Conservation (phyloP, 1,140 invertebrate genomes). For the Platorchestia sp. region DNA sequence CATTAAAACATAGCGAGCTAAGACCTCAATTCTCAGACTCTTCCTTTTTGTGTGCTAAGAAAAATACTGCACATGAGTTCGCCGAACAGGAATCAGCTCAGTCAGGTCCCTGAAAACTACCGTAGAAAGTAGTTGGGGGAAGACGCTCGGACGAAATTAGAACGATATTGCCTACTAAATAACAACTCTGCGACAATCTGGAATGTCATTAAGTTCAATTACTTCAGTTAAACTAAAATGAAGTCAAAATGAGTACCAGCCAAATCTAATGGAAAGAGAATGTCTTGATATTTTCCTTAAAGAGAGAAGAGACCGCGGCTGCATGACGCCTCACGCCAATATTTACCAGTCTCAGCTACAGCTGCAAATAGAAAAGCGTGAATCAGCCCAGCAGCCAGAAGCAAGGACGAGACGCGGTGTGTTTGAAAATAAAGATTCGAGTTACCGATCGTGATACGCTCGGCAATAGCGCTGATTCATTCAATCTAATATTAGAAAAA, state of each 20-base stretch:
- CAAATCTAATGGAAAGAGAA: neutral
- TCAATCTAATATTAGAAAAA: slow-evolving; percentile 33
- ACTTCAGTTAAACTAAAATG: neutral
- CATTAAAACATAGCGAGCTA: neutral
- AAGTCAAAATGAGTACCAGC: neutral
- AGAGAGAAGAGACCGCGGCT: neutral
- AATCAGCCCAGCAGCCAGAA: neutral
- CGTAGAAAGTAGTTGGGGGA: neutral
- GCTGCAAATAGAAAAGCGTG: slow-evolving; percentile 29
- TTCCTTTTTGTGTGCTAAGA: neutral
- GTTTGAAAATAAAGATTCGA: slow-evolving; percentile 17
- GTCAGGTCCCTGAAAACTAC: neutral
- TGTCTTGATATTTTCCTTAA: neutral
- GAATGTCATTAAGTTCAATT: neutral
- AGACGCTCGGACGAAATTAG: neutral
- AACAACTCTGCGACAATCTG: neutral
- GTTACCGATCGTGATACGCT: neutral
- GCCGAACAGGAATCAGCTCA: neutral
- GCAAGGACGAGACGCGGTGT: neutral
- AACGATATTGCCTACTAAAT: neutral
- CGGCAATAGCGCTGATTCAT: slow-evolving; percentile 48
- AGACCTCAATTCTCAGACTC: neutral
- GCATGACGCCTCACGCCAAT: slow-evolving; percentile 12
- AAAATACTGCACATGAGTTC: neutral
- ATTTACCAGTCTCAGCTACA: neutral